Conservation (phyloP, 1,140 invertebrate genomes). For the Zaprionus lachaisei region DNA sequence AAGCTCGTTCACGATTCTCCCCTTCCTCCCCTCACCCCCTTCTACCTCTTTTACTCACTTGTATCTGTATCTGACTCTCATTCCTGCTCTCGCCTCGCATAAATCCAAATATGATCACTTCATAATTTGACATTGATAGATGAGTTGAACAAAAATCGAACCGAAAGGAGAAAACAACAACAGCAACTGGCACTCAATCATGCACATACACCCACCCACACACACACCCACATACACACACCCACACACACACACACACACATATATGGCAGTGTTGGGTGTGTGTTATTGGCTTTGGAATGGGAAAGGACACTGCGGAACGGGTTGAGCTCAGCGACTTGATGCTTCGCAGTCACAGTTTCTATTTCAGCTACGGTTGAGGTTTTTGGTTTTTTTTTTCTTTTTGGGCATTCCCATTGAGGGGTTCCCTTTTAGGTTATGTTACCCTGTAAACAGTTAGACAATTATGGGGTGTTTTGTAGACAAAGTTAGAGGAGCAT, state of each 20-base stretch:
- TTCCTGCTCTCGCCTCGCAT: constrained; percentile 51
- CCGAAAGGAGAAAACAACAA: constrained; percentile 48
- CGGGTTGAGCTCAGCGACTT: constrained; percentile 37
- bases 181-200: constrained; percentile 70
- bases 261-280: constrained; percentile 16
- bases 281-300: constrained; percentile 31
- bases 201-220: constrained; percentile 42
- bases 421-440: constrained; percentile 26
- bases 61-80: constrained; percentile 16
- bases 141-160: constrained; percentile 70
- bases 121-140: constrained; percentile 85
- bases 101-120: constrained; percentile 85
- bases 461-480: neutral
- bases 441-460: constrained; percentile 20
- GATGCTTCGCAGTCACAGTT: constrained; percentile 19
- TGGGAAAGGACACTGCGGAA: constrained; percentile 1
- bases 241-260: neutral
- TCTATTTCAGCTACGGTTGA: constrained; percentile 9
- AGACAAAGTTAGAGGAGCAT: neutral
- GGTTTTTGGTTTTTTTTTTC: constrained; percentile 7
- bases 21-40: neutral
- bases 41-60: too few relatives aligned
- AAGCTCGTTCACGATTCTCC: constrained; percentile 8
- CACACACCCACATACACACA: constrained; percentile 36
- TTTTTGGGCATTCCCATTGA: neutral